Evolutionary conservation across 2,113 vertebrate species (phyloP).

Genomic region (Mustela lutreola): DNA sequence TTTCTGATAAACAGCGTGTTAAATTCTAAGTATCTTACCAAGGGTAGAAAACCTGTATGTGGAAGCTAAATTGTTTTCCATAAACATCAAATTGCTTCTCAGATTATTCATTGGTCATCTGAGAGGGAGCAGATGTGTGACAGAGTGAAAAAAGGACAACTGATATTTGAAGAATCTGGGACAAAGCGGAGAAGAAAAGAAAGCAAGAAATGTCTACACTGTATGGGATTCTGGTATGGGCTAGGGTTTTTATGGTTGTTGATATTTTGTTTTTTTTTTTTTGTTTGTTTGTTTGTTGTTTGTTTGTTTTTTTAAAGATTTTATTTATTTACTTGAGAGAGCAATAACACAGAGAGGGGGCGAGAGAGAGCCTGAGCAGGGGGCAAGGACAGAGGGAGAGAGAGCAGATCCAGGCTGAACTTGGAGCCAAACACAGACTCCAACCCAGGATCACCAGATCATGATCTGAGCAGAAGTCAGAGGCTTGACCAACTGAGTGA

Average conservation of each 20-base stretch:
- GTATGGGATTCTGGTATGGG: neutral
- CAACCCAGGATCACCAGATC: neutral
- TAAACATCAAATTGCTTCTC: neutral
- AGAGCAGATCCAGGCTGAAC: neutral
- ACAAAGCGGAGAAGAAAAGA: neutral
- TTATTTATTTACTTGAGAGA: neutral
- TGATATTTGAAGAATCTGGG: neutral
- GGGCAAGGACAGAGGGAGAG: neutral
- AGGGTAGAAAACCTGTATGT: neutral
- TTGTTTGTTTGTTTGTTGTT: no score
- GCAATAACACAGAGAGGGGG: neutral
- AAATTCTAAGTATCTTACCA: neutral
- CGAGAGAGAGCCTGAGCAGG: neutral
- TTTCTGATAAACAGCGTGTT: neutral
- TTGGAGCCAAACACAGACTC: neutral
- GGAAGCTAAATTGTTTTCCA: neutral
- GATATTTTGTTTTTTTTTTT: no score
- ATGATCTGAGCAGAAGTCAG: neutral
- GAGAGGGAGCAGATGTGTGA: neutral
- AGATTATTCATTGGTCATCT: neutral
- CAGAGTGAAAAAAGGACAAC: neutral
- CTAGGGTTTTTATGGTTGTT: neutral
- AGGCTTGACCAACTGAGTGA: neutral
- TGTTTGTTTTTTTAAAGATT: neutral
- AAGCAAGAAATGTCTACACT: neutral